A percentile compares a stretch with the other conserved stretches of the same genome.
Evolutionary conservation across 2,888 invertebrate genomes (phyloP).

Genomic region (Leptodirus hochenwartii): DNA sequence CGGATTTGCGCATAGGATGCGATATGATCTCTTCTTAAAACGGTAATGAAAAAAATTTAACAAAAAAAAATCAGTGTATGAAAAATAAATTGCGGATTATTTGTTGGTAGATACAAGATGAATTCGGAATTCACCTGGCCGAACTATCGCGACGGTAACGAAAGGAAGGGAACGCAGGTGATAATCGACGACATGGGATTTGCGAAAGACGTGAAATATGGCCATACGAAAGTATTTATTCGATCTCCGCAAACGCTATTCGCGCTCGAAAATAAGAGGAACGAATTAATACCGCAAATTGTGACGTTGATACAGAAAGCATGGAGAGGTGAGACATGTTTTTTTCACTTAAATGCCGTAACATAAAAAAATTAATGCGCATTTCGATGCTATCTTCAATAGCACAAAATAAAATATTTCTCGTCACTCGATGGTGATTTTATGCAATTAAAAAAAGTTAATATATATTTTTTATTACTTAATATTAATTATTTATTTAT

Average conservation of each 20-base stretch:
- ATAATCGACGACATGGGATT: constrained; percentile 67
- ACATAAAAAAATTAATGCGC: too few species aligned
- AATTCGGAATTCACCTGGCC: constrained; percentile 94
- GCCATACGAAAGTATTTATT: constrained; percentile 91
- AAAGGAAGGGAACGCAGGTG: constrained; percentile 68
- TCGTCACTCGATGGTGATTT: background rate
- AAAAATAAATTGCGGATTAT: too few species aligned
- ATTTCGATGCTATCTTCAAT: too few species aligned
- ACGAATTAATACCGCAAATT: constrained; percentile 76
- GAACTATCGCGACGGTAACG: constrained; percentile 63
- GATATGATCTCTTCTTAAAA: constrained; percentile 82
- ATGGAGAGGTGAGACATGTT: constrained; percentile 63
- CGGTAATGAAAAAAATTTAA: constrained; percentile 30
- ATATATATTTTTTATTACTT: too few species aligned
- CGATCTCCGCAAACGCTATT: constrained; percentile 85
- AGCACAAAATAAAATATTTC: background rate
- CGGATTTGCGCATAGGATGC: constrained; percentile 91
- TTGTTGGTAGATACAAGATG: constrained; percentile 86
- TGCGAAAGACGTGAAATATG: constrained; percentile 75
- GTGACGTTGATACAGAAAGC: constrained; percentile 89
- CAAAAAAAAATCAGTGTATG: too few species aligned
- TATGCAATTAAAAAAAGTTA: too few species aligned
- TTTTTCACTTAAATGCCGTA: too few species aligned
- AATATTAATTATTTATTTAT: too few species aligned
- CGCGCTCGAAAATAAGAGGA: constrained; percentile 69